A percentile compares a stretch with the other conserved stretches of the same genome.
Conservation (phyloP, 2,888 invertebrate species). For the Aethes cnicana region DNA sequence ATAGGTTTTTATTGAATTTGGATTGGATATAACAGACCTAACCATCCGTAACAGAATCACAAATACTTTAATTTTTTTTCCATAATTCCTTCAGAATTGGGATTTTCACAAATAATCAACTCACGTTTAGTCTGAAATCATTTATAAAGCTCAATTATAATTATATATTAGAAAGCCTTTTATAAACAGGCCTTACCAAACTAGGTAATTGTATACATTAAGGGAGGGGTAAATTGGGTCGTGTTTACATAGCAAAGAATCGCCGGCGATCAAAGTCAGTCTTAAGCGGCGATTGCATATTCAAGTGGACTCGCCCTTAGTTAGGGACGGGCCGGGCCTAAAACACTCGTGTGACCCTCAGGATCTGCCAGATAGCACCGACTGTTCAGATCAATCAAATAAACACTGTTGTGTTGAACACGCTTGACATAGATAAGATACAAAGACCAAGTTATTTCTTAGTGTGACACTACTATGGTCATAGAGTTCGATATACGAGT, state of each 20-base stretch:
- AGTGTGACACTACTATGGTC: too few relatives aligned
- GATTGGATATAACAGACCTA: too few relatives aligned
- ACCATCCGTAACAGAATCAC: too few relatives aligned
- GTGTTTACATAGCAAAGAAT: constrained; percentile 29
- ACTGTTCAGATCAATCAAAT: background rate
- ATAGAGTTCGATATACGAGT: too few relatives aligned
- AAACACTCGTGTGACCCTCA: constrained; percentile 46
- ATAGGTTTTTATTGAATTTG: too few relatives aligned
- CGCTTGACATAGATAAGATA: too few relatives aligned
- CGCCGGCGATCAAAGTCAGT: constrained; percentile 23
- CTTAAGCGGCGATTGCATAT: constrained; percentile 46
- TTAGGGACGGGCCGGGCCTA: constrained; percentile 42
- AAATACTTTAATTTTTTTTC: too few relatives aligned
- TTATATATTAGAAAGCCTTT: background rate
- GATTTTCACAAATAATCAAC: too few relatives aligned
- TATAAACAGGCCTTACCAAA: background rate
- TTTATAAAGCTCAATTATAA: too few relatives aligned
- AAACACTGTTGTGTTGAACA: background rate
- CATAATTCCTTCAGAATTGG: too few relatives aligned
- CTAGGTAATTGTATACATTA: background rate
- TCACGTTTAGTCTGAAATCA: too few relatives aligned
- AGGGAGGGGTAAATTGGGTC: constrained; percentile 3
- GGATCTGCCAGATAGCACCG: constrained; percentile 3
- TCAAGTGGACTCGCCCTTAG: constrained; percentile 42
- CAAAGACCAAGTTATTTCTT: too few relatives aligned